Base-by-base conservation (phyloP, 2,888 invertebrate genomes). In the Eudemis profundana region DNA sequence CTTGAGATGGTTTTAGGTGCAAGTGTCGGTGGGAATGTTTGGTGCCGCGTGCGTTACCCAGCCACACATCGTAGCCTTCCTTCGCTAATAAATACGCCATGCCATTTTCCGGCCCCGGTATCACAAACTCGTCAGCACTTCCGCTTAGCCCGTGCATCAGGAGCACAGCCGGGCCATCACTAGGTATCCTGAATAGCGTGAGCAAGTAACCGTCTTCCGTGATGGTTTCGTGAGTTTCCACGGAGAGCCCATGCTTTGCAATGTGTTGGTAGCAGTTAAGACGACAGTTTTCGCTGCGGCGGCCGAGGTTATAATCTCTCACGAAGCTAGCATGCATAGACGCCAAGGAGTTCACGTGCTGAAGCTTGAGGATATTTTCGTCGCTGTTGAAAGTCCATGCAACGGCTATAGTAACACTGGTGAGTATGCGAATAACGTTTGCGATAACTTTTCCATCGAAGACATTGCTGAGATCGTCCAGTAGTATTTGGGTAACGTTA, bases 21-120 rank as follows among this genome's bases (percentile, higher is more conserved):
- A 77, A 71, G 76, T 96, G 96, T 7, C 80, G 84, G 12, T 92
- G 85, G 0, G 94, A 93, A 78, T 95, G 94, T 14, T 92, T 93
- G 76, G 95, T 96, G 3, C 97, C 97, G 0, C 97, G 93, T 4
- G 94, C 93, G 80, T 97, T 97, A 0, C 95, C 95, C 82, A 97
- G 82, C 97, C 97, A 97, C 0, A 96, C 95, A 72, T 96, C 96
- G 74, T 94, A 95, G 4, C 95, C 95, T 57, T 91, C 85, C 44
- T 94, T 92, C 0, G 94, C 93, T 1, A 96, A 78, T 0, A 93
- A 74, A 69, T 89, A 93, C 0, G 87, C 87, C 7, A 89, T 72
- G 0, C 82, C 83, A 56, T 70, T 78, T 1, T 78, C 75, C 0
- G 82, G 81, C 0, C 90, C 90, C 0, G 84, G 75, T 14, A 86